These are phyloP conservation scores for Sebastes vulpes DNA, from an alignment of 2,797 vertebrate genomes.

Conservation along the genomic window DNA sequence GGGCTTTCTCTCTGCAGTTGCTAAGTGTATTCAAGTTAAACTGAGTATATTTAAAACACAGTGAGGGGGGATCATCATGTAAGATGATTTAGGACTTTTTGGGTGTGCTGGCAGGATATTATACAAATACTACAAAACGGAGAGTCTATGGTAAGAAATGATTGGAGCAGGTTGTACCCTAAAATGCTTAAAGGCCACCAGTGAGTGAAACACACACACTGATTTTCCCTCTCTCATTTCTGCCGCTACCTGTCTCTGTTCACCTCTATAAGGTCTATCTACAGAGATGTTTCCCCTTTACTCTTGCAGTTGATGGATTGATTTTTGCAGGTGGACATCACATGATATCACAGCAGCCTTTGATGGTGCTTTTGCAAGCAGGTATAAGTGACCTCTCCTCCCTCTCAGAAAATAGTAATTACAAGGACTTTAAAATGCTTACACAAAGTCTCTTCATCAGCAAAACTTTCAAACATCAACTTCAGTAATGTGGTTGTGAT, in stretches of 20 bases:
- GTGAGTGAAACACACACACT: neutral
- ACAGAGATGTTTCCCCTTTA: neutral
- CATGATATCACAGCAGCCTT: slow-evolving; percentile 17
- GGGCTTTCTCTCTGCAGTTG: slow-evolving; percentile 17
- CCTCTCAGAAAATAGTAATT: slow-evolving; percentile 31
- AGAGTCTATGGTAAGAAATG: neutral
- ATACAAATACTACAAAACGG: neutral
- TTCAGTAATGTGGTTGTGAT: neutral
- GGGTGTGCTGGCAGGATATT: rapidly evolving
- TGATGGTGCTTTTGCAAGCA: slow-evolving; percentile 35
- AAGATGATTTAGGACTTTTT: neutral
- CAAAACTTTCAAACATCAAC: neutral
- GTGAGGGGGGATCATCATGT: neutral
- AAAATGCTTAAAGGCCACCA: neutral
- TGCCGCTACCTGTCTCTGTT: slow-evolving; percentile 11
- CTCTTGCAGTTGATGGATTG: slow-evolving; percentile 6
- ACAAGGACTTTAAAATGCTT: neutral
- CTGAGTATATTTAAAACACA: neutral
- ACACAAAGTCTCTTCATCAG: neutral
- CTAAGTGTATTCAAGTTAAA: neutral
- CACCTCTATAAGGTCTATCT: neutral
- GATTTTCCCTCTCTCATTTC: neutral
- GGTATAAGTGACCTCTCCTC: slow-evolving; percentile 13
- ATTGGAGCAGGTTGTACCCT: neutral
- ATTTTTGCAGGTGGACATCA: slow-evolving; percentile 12